Conservation (phyloP, 1,140 invertebrate genomes). For the Batillaria attramentaria region DNA sequence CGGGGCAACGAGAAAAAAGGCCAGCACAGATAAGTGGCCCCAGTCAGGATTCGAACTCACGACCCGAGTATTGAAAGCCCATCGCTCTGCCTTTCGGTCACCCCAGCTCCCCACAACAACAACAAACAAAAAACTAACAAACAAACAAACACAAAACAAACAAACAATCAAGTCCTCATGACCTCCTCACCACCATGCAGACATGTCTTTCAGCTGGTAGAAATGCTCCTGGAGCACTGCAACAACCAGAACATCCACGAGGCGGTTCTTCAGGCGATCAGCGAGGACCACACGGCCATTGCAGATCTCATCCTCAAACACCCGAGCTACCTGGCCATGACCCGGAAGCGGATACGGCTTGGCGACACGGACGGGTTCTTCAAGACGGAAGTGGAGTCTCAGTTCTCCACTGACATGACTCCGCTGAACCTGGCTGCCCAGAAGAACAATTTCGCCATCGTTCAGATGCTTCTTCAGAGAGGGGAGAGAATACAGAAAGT, state of each 20-base stretch:
- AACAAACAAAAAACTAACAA: too few relatives aligned
- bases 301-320: conserved; percentile 69
- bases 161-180: neutral
- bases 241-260: conserved; percentile 66
- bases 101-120: too few relatives aligned
- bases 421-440: conserved; percentile 70
- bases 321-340: conserved; percentile 62
- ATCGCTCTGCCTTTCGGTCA: too few relatives aligned
- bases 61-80: too few relatives aligned
- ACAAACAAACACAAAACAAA: too few relatives aligned
- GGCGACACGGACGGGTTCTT: conserved; percentile 62
- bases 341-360: conserved; percentile 55
- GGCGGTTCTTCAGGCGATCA: conserved; percentile 69
- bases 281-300: conserved; percentile 65
- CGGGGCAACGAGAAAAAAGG: too few relatives aligned
- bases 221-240: conserved; percentile 61
- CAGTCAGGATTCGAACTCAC: too few relatives aligned
- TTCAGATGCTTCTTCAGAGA: conserved; percentile 68
- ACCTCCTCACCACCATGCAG: neutral
- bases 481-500: conserved; percentile 68
- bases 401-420: conserved; percentile 68
- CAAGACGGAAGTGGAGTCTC: conserved; percentile 51
- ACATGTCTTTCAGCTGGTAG: conserved; percentile 65
- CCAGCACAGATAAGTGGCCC: too few relatives aligned
- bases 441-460: conserved; percentile 70